Evolutionary conservation across 1,140 invertebrate species (phyloP).

Genomic region (Phocides pigmalion): DNA sequence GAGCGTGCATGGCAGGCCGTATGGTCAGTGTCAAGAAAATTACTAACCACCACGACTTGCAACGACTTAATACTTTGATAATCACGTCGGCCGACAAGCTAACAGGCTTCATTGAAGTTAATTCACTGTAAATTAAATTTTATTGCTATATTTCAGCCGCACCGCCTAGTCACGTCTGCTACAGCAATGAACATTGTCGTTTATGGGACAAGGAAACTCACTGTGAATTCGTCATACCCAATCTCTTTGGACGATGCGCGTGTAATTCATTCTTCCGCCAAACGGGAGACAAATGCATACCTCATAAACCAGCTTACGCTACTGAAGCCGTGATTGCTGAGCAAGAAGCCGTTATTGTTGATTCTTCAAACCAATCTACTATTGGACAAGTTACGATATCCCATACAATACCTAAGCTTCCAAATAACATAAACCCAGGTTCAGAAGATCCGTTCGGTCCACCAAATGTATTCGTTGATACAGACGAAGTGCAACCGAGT

Average conservation of each 20-base stretch:
- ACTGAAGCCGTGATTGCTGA: conserved; percentile 71
- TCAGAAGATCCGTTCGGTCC: conserved; percentile 46
- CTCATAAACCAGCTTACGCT: conserved; percentile 68
- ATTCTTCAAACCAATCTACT: conserved; percentile 46
- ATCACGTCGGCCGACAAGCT: conserved; percentile 38
- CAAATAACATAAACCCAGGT: conserved; percentile 36
- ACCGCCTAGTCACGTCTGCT: conserved; percentile 94
- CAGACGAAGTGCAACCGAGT: conserved; percentile 63
- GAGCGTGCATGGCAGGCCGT: conserved; percentile 54
- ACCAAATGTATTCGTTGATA: conserved; percentile 47
- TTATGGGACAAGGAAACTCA: conserved; percentile 92
- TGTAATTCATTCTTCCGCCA: conserved; percentile 89
- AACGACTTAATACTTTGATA: conserved; percentile 39
- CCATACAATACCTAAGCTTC: conserved; percentile 33
- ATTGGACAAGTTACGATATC: conserved; percentile 27
- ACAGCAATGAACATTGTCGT: conserved; percentile 94
- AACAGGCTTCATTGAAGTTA: conserved; percentile 21
- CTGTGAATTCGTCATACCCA: conserved; percentile 94
- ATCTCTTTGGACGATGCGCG: conserved; percentile 93
- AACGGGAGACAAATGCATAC: conserved; percentile 86
- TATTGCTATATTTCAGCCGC: conserved; percentile 87
- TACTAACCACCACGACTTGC: conserved; percentile 43
- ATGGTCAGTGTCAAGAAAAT: conserved; percentile 55
- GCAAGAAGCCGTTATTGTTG: conserved; percentile 51
- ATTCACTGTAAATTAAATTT: conserved; percentile 32